These are phyloP conservation scores for Rhinatrema bivittatum DNA, from an alignment of 2,797 vertebrate genomes.

Conservation along the genomic window DNA sequence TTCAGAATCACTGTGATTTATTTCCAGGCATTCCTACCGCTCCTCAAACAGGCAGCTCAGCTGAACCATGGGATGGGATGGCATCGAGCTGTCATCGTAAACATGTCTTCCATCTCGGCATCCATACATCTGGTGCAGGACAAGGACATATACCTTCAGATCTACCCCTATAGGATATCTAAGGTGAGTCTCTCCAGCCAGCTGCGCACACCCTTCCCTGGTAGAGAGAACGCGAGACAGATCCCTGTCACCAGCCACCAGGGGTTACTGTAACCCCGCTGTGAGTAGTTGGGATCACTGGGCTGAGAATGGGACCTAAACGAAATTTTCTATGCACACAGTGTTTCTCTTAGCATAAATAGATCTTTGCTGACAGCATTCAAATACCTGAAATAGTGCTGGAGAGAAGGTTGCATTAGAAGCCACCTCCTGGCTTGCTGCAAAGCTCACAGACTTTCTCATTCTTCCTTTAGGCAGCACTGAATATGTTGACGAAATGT, in stretches of 20 bases:
- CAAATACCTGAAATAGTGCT: too few relatives aligned
- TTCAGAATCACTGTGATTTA: too few relatives aligned
- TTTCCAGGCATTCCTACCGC: slow-evolving; percentile 37
- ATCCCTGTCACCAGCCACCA: too few relatives aligned
- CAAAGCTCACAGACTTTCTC: background rate
- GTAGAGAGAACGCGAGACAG: background rate
- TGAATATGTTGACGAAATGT: slow-evolving; percentile 69
- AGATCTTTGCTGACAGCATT: too few relatives aligned
- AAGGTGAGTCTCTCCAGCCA: slow-evolving; percentile 45
- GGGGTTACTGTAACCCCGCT: too few relatives aligned
- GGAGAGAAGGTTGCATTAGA: too few relatives aligned
- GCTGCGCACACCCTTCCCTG: too few relatives aligned
- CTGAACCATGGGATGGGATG: slow-evolving; percentile 50
- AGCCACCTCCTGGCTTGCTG: too few relatives aligned
- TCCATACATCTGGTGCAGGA: slow-evolving; percentile 46
- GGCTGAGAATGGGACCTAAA: too few relatives aligned
- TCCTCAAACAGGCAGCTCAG: slow-evolving; percentile 55
- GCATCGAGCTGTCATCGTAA: slow-evolving; percentile 60
- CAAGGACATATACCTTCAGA: slow-evolving; percentile 31
- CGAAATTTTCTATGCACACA: too few relatives aligned
- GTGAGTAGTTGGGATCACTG: too few relatives aligned
- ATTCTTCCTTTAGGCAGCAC: slow-evolving; percentile 40
- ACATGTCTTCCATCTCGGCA: slow-evolving; percentile 56
- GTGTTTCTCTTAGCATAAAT: too few relatives aligned
- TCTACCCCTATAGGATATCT: slow-evolving; percentile 67